Evolutionary conservation across 2,888 invertebrate species (phyloP), one percentile per base, ranked within the genome.

Genomic region (Temnothorax ravouxi): DNA sequence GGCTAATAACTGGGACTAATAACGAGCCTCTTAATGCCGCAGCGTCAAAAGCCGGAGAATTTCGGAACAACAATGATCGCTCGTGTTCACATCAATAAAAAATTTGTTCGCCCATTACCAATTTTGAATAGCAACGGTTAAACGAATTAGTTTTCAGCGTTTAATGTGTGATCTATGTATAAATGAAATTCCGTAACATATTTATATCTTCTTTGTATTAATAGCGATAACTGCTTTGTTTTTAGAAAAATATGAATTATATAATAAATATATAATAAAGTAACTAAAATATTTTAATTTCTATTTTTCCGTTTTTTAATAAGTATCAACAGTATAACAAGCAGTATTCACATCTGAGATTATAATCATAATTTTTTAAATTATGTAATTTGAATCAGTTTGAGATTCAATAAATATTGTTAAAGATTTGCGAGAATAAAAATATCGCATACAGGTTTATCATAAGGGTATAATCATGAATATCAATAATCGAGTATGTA

Each of bases 1-100:
- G 59, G 47, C 79, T 80, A 80, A 80, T 80, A 80, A 80, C 72
- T 59, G 59, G 72, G 59, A 71, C 34, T 80, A 72, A 80, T 80
- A 34, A 34, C 72, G 47, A 59, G 59, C 47, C 59, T 72, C 72
- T 72, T 80, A 80, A 80, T 72, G 38, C 38, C 15, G 6, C 50
- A 11, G 38, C 38, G 62, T 62, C 50, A 29, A 50, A 77, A 79
- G 56, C 71, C 59, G 25, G 13, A 3, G 34, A 18, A 59, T 71
- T 56, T 69, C 34, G 18, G 21, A n/a, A 18, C 34, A 69, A 71
- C 13, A 75, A 41, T n/a, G 41, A 76, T 76, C 13, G 18, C n/a
- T 29, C n/a, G 44, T n/a, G 41, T 66, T 66, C 5, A 44, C 4
- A 18, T 47, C 13, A 38, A 50, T 34, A n/a, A 59, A 71, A 59